Conservation (phyloP, 2,888 invertebrate genomes). For the Dolomedes plantarius region DNA sequence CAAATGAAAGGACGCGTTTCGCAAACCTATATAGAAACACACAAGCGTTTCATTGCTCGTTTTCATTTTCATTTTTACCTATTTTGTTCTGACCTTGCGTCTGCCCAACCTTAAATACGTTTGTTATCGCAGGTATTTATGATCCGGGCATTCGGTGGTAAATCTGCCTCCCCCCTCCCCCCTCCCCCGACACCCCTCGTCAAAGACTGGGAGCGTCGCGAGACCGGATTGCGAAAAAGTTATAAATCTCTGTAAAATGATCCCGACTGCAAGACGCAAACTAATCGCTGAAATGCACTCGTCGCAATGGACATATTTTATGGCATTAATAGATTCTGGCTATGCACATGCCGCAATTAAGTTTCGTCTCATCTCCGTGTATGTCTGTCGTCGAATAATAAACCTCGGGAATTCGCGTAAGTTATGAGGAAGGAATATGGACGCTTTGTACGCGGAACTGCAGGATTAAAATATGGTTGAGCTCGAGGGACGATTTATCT, state of each 20-base stretch:
- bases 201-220: background rate
- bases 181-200: no score
- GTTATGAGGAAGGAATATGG: background rate
- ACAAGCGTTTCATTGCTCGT: no score
- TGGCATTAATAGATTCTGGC: conserved; percentile 50
- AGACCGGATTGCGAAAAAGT: background rate
- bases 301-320: conserved; percentile 19
- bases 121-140: conserved; percentile 19
- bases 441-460: background rate
- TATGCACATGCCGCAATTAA: conserved; percentile 25
- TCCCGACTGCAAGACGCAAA: background rate
- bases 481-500: background rate
- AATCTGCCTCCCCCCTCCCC: conserved; percentile 34
- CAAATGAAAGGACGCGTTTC: no score
- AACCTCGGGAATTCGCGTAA: background rate
- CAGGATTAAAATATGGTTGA: background rate
- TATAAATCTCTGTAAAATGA: background rate
- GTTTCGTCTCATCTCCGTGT: background rate
- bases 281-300: background rate
- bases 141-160: conserved; percentile 25
- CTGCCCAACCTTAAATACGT: conserved; percentile 43
- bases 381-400: background rate
- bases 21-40: no score
- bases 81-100: conserved; percentile 38
- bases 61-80: no score